A percentile compares a stretch with the other conserved stretches of the same genome.
Conservation (phyloP, 2,797 vertebrate species). For the Remorina albescens region DNA sequence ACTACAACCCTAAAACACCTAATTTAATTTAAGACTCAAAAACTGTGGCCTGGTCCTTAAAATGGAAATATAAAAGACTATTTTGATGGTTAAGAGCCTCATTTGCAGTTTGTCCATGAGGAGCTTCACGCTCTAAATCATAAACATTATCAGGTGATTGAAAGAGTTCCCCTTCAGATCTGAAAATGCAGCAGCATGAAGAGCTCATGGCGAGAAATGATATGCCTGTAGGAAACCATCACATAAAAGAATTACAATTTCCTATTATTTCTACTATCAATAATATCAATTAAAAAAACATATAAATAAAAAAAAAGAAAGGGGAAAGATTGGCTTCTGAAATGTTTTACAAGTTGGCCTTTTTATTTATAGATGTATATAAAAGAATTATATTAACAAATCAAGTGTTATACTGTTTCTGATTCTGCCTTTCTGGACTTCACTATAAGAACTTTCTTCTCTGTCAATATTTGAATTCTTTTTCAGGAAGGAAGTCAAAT, state of each 20-base stretch:
- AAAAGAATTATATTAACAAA: slow-evolving; percentile 19
- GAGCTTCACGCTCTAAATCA: slow-evolving; percentile 27
- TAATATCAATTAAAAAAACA: too few relatives aligned
- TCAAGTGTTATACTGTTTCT: slow-evolving; percentile 25
- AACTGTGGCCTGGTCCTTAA: neutral
- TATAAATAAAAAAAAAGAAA: slow-evolving; percentile 52
- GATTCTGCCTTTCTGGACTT: slow-evolving; percentile 32
- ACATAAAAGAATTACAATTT: slow-evolving; percentile 62
- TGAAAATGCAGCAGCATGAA: slow-evolving; percentile 18
- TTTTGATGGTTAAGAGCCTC: too few relatives aligned
- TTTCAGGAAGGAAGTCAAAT: slow-evolving; percentile 46
- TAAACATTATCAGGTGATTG: slow-evolving; percentile 41
- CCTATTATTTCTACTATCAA: slow-evolving; percentile 46
- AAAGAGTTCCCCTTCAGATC: slow-evolving; percentile 28
- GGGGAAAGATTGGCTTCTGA: slow-evolving; percentile 41
- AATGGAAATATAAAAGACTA: neutral
- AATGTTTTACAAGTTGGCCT: slow-evolving; percentile 29
- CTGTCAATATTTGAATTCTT: slow-evolving; percentile 28
- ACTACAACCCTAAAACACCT: slow-evolving; percentile 2
- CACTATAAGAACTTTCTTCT: slow-evolving; percentile 31
- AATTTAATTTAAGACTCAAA: neutral
- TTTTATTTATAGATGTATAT: slow-evolving; percentile 32
- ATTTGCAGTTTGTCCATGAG: neutral
- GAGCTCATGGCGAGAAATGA: too few relatives aligned
- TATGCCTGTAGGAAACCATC: slow-evolving; percentile 42